Conservation (phyloP, 92 coral and sea anemone species). For the Bergia sp. region DNA sequence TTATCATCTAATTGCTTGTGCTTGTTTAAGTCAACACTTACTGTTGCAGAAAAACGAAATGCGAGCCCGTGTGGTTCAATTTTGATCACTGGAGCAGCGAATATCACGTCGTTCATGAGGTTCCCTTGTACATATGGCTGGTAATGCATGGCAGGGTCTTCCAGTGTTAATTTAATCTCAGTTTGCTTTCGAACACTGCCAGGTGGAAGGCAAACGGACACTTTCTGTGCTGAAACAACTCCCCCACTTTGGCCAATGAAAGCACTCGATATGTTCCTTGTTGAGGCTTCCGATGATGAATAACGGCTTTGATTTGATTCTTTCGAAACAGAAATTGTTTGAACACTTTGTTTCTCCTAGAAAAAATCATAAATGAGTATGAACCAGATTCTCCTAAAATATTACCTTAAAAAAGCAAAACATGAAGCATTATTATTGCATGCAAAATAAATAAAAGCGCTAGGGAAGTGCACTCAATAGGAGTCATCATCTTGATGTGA, state of each 20-base stretch:
- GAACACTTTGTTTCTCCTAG: too few species aligned
- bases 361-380: too few species aligned
- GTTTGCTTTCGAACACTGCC: not conserved
- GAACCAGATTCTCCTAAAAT: too few species aligned
- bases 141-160: not conserved
- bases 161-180: not conserved
- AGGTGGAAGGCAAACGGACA: not conserved
- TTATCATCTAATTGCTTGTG: not conserved
- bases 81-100: not conserved
- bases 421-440: too few species aligned
- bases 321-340: not conserved
- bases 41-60: not conserved
- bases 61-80: not conserved
- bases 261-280: not conserved
- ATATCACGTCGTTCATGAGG: not conserved
- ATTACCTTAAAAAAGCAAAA: too few species aligned
- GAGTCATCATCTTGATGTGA: too few species aligned
- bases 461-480: too few species aligned
- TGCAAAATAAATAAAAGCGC: too few species aligned
- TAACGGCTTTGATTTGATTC: not conserved
- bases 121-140: not conserved
- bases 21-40: not conserved
- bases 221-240: not conserved
- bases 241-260: not conserved
- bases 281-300: not conserved